Conservation (phyloP, 2,797 vertebrate species). For the Chelon auratus region DNA sequence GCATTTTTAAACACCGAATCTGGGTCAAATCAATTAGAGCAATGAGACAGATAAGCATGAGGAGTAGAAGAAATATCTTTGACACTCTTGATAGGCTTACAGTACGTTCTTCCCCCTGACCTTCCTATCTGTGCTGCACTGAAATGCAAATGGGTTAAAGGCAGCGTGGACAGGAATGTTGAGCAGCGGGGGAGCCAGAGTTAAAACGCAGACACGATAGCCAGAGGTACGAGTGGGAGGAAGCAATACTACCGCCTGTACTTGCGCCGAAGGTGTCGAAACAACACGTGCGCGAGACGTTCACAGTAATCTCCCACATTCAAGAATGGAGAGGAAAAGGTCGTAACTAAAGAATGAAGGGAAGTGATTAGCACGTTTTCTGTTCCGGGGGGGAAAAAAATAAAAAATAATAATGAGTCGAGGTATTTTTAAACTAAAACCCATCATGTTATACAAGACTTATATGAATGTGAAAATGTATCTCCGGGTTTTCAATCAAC, state of each 20-base stretch:
- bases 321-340: neutral
- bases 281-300: constrained; percentile 26
- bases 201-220: constrained; percentile 52
- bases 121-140: constrained; percentile 42
- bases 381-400: neutral
- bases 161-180: constrained; percentile 56
- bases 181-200: constrained; percentile 50
- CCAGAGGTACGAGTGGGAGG: constrained; percentile 51
- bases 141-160: constrained; percentile 53
- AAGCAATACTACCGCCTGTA: constrained; percentile 10
- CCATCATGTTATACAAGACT: constrained; percentile 26
- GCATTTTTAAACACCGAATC: constrained; percentile 10
- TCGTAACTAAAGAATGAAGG: neutral
- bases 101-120: constrained; percentile 47
- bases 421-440: constrained; percentile 23
- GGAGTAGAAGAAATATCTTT: constrained; percentile 18
- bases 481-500: constrained; percentile 32
- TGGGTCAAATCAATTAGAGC: neutral
- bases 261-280: constrained; percentile 32
- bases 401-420: constrained; percentile 25
- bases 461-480: constrained; percentile 42
- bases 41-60: neutral
- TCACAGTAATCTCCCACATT: constrained; percentile 11
- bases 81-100: constrained; percentile 38
- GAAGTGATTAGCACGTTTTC: constrained; percentile 16